Conservation (phyloP, 2,888 invertebrate species). For the Trissolcus japonicus region DNA sequence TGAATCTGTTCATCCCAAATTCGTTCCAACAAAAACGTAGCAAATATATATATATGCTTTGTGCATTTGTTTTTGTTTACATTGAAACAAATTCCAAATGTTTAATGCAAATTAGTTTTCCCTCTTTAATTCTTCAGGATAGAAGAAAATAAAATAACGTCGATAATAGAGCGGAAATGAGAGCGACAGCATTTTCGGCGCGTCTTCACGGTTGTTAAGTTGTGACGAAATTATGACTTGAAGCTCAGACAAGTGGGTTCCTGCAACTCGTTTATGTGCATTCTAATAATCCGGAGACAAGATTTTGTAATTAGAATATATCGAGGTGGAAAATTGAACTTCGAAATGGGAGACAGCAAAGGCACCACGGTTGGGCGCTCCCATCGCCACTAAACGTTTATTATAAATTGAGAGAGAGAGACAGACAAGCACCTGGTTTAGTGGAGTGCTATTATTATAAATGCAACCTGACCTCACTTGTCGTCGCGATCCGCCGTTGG, state of each 20-base stretch:
- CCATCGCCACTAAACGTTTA: slow-evolving; percentile 20
- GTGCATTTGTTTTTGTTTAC: no score
- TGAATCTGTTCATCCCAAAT: not conserved
- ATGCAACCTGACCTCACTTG: slow-evolving; percentile 48
- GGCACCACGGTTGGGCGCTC: slow-evolving; percentile 38
- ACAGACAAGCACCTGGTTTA: slow-evolving; percentile 22
- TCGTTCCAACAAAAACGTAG: not conserved
- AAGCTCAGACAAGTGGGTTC: slow-evolving; percentile 14
- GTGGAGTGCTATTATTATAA: slow-evolving; percentile 45
- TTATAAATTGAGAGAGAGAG: slow-evolving; percentile 30
- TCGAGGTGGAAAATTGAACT: slow-evolving; percentile 51
- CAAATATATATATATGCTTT: no score
- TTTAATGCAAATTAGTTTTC: not conserved
- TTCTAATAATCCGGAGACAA: slow-evolving; percentile 36
- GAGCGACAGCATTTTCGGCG: not conserved
- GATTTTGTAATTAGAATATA: slow-evolving; percentile 33
- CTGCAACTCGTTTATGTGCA: slow-evolving; percentile 32
- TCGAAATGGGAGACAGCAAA: slow-evolving; percentile 28
- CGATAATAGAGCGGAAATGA: slow-evolving; percentile 10
- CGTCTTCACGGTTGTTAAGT: slow-evolving; percentile 18
- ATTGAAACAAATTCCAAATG: no score
- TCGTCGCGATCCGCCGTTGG: slow-evolving; percentile 44
- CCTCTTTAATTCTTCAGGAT: not conserved
- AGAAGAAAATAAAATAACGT: not conserved
- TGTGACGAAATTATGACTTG: slow-evolving; percentile 24